Conservation (phyloP, 2,888 invertebrate genomes). For the Rhyacophila evoluta region DNA sequence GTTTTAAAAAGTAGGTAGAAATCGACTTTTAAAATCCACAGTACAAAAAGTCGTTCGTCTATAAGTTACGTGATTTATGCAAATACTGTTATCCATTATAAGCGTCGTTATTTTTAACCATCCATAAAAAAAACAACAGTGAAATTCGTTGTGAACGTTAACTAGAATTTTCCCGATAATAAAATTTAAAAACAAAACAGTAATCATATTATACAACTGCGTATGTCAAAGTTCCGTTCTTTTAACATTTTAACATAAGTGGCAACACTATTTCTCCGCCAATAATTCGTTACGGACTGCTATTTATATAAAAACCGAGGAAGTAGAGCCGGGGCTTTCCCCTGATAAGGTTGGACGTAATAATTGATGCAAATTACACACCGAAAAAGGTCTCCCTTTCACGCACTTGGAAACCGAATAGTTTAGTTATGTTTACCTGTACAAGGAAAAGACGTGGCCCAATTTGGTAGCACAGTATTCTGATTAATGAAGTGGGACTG, state of each 20-base stretch:
- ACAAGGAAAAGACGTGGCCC: not conserved
- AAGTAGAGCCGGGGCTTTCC: not conserved
- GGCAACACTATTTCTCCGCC: not conserved
- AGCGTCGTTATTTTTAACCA: too few relatives aligned
- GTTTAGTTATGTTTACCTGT: not conserved
- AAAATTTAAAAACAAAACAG: too few relatives aligned
- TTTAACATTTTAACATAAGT: not conserved
- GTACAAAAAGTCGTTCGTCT: too few relatives aligned
- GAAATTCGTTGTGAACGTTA: too few relatives aligned
- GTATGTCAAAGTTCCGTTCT: not conserved
- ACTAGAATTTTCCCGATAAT: too few relatives aligned
- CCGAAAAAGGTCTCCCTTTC: conserved; percentile 14
- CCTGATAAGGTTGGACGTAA: conserved; percentile 15
- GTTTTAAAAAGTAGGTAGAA: too few relatives aligned
- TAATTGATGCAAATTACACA: conserved; percentile 18
- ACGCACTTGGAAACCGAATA: not conserved
- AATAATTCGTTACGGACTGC: not conserved
- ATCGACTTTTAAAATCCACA: too few relatives aligned
- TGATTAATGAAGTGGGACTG: too few relatives aligned
- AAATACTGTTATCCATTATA: too few relatives aligned
- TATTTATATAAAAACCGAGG: not conserved
- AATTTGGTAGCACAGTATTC: not conserved
- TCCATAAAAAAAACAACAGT: too few relatives aligned
- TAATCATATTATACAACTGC: not conserved
- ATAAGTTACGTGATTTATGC: too few relatives aligned